These are phyloP conservation scores for Cryptophagus acutangulus DNA, from an alignment of 2,888 invertebrate genomes.

Conservation along the genomic window DNA sequence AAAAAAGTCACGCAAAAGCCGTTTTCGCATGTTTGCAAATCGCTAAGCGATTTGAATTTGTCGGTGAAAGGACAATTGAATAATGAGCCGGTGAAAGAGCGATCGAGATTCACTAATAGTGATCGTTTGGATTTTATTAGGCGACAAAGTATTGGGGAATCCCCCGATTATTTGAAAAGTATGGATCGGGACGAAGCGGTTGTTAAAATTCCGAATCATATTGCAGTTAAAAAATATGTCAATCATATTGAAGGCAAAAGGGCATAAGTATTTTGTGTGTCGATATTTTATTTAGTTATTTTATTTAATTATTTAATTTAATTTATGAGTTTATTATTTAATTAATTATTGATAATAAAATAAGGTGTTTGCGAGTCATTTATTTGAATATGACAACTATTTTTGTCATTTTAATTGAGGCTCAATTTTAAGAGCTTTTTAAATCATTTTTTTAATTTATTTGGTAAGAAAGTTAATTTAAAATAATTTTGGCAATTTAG, in stretches of 20 bases:
- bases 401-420: too few relatives aligned
- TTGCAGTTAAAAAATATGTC: slow-evolving; percentile 34
- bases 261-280: too few relatives aligned
- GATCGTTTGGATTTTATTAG: neutral
- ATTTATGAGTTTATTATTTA: neutral
- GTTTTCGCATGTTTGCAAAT: slow-evolving; percentile 25
- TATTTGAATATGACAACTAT: too few relatives aligned
- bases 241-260: slow-evolving; percentile 32
- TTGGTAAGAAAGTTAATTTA: too few relatives aligned
- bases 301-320: neutral
- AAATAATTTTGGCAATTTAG: too few relatives aligned
- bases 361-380: too few relatives aligned
- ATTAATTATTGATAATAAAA: neutral
- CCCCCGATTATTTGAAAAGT: neutral
- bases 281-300: too few relatives aligned
- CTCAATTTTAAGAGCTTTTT: too few relatives aligned
- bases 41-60: slow-evolving; percentile 30
- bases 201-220: slow-evolving; percentile 23
- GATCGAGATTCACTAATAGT: slow-evolving; percentile 26
- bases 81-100: slow-evolving; percentile 32
- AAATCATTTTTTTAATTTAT: too few relatives aligned
- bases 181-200: neutral
- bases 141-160: neutral
- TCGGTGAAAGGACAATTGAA: too few relatives aligned
- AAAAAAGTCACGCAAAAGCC: neutral